Percentiles rank a stretch among this genome's conserved stretches.
Conservation (phyloP, 1,140 invertebrate species). For the Euura lappo region DNA sequence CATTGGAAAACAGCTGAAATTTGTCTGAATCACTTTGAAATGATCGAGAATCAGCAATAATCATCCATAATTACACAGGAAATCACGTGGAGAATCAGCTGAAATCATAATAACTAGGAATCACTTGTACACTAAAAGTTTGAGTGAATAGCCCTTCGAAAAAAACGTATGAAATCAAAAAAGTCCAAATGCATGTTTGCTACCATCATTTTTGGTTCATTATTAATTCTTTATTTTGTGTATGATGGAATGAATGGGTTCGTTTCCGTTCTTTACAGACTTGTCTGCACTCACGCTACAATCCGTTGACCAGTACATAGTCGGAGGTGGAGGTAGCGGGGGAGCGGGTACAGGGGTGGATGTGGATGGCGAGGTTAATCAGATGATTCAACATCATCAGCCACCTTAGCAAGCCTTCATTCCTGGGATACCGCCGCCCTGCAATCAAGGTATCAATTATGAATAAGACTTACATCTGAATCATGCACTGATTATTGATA, state of each 20-base stretch:
- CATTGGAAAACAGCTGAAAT: no score
- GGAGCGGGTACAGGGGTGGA: constrained; percentile 69
- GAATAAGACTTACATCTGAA: neutral
- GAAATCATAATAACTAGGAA: no score
- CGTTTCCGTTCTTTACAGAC: constrained; percentile 71
- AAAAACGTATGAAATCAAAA: no score
- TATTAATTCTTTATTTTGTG: constrained; percentile 56
- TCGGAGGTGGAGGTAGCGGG: constrained; percentile 65
- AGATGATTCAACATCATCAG: constrained; percentile 83
- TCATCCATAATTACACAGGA: no score
- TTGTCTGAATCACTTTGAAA: no score
- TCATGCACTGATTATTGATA: no score
- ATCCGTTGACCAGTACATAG: constrained; percentile 83
- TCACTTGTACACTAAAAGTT: no score
- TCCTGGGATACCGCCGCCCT: constrained; percentile 42
- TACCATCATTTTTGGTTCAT: constrained; percentile 28
- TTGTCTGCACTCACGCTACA: constrained; percentile 85
- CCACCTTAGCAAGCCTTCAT: constrained; percentile 52
- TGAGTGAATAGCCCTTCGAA: no score
- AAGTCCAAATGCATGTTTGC: no score
- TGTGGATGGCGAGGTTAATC: constrained; percentile 71
- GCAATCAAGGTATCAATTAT: constrained; percentile 46
- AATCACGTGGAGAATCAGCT: no score
- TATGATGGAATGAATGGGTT: constrained; percentile 53
- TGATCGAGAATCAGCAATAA: no score